Evolutionary conservation across 2,113 vertebrate species (phyloP).

Genomic region (Gila orcuttii): DNA sequence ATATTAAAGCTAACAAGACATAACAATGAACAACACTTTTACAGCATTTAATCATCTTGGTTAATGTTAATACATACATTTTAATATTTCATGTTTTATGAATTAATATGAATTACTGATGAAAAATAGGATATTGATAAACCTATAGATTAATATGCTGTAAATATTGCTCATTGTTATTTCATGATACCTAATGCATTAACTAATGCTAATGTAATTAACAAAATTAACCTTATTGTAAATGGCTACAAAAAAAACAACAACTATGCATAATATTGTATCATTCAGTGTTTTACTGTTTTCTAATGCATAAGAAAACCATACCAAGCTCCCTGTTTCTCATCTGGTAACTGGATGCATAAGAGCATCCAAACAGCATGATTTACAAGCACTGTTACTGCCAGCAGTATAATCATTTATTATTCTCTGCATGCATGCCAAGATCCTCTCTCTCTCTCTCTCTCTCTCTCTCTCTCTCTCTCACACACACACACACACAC

Average conservation of each 20-base stretch:
- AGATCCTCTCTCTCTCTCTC: constrained; percentile 51
- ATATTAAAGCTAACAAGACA: not conserved
- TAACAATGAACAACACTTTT: not conserved
- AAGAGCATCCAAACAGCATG: constrained; percentile 54
- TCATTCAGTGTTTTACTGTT: constrained; percentile 47
- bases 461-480: too few relatives aligned
- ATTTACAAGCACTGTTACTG: constrained; percentile 59
- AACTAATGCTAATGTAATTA: too few relatives aligned
- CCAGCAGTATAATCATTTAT: constrained; percentile 64
- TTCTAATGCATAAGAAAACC: constrained; percentile 56
- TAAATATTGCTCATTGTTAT: too few relatives aligned
- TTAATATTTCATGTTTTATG: not conserved
- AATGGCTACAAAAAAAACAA: not conserved
- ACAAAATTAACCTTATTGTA: not conserved
- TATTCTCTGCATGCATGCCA: constrained; percentile 58
- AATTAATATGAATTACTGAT: not conserved
- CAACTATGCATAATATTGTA: constrained; percentile 17
- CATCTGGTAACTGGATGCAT: constrained; percentile 58
- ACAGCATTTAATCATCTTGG: not conserved
- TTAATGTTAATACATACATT: not conserved
- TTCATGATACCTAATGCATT: too few relatives aligned
- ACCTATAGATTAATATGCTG: too few relatives aligned
- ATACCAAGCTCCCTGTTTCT: constrained; percentile 58
- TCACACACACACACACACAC: constrained; percentile 38
- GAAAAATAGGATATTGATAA: too few relatives aligned